These are phyloP conservation scores for Formicarius rufipectus DNA, from an alignment of 2,113 vertebrate genomes.

Conservation along the genomic window DNA sequence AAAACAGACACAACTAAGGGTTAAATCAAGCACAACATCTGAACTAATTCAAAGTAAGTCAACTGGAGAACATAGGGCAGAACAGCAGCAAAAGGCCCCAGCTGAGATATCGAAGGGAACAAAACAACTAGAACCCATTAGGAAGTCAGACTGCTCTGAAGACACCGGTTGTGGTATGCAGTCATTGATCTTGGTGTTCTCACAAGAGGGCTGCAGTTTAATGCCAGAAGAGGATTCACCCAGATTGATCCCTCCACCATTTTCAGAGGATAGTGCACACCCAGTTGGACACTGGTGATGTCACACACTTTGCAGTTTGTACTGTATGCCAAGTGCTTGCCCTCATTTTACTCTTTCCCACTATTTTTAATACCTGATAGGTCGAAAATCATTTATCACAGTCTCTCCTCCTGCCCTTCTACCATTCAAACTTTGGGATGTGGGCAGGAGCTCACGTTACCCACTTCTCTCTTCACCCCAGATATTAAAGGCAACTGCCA, in stretches of 20 bases:
- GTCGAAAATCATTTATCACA: background rate
- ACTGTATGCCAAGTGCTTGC: background rate
- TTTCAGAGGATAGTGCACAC: background rate
- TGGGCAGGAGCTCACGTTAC: background rate
- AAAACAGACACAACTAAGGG: background rate
- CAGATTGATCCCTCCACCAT: background rate
- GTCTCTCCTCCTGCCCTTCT: background rate
- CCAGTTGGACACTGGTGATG: background rate
- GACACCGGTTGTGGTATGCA: background rate
- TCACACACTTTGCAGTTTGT: background rate
- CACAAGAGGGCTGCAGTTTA: background rate
- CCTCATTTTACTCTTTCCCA: background rate
- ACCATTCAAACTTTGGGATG: background rate
- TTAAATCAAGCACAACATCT: background rate
- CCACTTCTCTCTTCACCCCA: background rate
- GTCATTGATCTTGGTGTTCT: background rate
- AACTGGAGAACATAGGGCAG: background rate
- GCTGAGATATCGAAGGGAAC: background rate
- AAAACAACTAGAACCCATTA: background rate
- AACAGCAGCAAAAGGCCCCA: background rate
- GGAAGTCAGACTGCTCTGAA: background rate
- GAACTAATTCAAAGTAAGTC: background rate
- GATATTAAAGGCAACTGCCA: background rate
- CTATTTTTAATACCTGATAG: background rate
- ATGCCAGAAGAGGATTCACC: background rate